phyloP scores from a whole-genome alignment of 2,113 vertebrate genomes.

The Crotalus horridus region DNA sequence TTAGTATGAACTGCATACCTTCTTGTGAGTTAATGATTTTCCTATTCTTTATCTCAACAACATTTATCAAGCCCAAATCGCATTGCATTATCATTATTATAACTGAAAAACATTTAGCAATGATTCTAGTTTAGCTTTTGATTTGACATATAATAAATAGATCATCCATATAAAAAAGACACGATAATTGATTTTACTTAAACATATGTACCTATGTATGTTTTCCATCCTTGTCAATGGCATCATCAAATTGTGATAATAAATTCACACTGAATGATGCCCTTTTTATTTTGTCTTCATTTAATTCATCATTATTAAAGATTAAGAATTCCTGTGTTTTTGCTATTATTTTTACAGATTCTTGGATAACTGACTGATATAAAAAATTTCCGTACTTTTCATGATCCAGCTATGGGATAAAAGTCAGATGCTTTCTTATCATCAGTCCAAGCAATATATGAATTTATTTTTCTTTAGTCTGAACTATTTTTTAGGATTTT shows the following conservation, averaged over 20 bases:
- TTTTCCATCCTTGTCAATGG: background rate
- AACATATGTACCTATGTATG: background rate
- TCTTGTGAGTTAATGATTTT: background rate
- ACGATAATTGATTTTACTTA: background rate
- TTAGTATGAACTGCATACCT: background rate
- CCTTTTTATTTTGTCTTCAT: background rate
- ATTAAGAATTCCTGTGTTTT: background rate
- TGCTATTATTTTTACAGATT: background rate
- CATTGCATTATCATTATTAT: background rate
- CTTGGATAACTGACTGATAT: background rate
- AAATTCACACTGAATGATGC: background rate
- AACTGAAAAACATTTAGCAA: background rate
- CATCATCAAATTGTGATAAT: background rate
- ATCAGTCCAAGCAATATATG: background rate
- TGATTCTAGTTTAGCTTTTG: background rate
- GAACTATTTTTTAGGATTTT: background rate
- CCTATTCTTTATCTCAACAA: background rate
- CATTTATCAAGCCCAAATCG: background rate
- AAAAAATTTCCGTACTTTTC: background rate
- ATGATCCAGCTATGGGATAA: background rate
- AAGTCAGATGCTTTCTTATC: background rate
- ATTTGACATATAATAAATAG: background rate
- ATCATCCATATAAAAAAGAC: background rate
- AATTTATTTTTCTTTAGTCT: background rate
- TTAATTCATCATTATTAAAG: background rate